Percentiles rank a stretch among this genome's conserved stretches.
Conservation (phyloP, 2,113 vertebrate species). For the Strix uralensis region DNA sequence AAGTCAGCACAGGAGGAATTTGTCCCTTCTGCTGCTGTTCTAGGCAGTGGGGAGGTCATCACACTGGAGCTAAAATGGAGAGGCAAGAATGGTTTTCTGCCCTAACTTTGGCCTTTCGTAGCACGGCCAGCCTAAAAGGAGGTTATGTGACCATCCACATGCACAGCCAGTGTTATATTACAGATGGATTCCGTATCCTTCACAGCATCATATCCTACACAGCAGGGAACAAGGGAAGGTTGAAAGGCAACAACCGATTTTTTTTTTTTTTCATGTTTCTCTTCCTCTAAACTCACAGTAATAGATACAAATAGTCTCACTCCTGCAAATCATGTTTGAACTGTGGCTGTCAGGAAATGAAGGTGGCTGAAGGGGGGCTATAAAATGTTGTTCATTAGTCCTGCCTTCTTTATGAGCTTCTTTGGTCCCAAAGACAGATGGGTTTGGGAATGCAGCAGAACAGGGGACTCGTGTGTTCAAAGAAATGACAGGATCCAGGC, state of each 20-base stretch:
- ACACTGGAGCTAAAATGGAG: fast-evolving
- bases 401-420: not conserved
- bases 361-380: not conserved
- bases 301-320: not conserved
- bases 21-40: not conserved
- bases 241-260: not conserved
- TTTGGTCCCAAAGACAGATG: not conserved
- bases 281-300: not conserved
- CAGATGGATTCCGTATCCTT: not conserved
- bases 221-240: not conserved
- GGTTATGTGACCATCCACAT: not conserved
- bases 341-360: not conserved
- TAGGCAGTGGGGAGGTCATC: fast-evolving
- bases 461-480: not conserved
- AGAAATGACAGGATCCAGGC: not conserved
- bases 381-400: not conserved
- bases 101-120: not conserved
- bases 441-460: not conserved
- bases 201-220: not conserved
- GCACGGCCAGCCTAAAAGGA: fast-evolving
- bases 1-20: not conserved
- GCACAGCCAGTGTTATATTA: not conserved
- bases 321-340: not conserved
- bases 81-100: not conserved
- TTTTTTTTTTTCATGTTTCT: not conserved